Evolutionary conservation across 37 sponge, comb jelly and placozoan species (phyloP).

Genomic region (Hormiphora californensis): DNA sequence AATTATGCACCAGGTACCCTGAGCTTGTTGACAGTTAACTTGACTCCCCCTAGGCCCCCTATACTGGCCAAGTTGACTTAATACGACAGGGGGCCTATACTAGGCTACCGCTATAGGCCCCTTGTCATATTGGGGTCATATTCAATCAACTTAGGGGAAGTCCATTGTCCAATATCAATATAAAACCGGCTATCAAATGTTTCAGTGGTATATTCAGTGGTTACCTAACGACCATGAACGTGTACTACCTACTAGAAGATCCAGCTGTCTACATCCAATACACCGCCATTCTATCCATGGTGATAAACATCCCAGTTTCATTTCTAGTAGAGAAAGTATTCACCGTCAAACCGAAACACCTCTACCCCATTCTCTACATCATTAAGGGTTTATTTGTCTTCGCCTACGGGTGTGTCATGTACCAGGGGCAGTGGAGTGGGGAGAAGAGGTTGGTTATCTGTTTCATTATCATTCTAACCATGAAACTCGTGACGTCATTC

Average conservation of each 20-base stretch:
- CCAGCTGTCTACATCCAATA: not conserved
- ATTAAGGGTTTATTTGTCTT: not conserved
- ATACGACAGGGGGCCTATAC: no score
- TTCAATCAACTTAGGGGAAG: no score
- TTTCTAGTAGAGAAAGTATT: not conserved
- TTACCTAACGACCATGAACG: not conserved
- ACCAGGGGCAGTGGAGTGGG: not conserved
- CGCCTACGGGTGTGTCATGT: not conserved
- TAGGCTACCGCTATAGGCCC: no score
- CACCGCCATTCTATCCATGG: not conserved
- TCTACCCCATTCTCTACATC: not conserved
- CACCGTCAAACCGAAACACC: not conserved
- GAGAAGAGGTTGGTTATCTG: not conserved
- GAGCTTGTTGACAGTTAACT: no score
- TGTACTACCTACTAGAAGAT: slow-evolving; percentile 1
- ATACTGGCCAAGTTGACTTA: no score
- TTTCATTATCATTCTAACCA: not conserved
- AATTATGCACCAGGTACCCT: no score
- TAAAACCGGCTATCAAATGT: no score
- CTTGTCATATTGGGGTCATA: no score
- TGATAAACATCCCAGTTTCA: not conserved
- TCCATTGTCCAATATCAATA: no score
- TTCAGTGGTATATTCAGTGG: not conserved
- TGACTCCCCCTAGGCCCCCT: no score
- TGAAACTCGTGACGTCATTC: not conserved